These are phyloP conservation scores for Aegypius monachus DNA, from an alignment of 2,113 vertebrate genomes.

Conservation along the genomic window DNA sequence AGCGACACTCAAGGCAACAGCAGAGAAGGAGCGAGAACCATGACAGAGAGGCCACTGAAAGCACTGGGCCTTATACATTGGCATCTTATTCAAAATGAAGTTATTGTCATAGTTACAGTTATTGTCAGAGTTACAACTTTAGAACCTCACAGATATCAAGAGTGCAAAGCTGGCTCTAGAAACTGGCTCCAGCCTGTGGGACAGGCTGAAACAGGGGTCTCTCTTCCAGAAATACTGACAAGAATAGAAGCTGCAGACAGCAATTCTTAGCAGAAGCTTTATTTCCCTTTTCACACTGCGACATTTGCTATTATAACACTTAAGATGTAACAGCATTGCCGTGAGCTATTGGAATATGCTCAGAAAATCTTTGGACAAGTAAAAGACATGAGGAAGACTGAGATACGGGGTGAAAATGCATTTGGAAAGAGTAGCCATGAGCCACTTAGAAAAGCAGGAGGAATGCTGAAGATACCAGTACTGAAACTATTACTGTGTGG, in stretches of 20 bases:
- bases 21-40: neutral
- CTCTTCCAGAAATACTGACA: neutral
- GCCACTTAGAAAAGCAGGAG: neutral
- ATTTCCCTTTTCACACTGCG: neutral
- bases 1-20: neutral
- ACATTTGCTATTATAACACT: neutral
- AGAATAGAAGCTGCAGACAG: neutral
- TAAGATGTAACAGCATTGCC: neutral
- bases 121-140: neutral
- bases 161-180: neutral
- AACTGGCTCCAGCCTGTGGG: neutral
- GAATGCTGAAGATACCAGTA: neutral
- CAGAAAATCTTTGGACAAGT: neutral
- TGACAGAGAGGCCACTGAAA: neutral
- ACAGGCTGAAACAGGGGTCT: neutral
- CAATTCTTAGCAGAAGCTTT: neutral
- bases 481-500: neutral
- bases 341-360: neutral
- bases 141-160: neutral
- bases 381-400: neutral
- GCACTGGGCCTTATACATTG: neutral
- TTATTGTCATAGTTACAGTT: neutral
- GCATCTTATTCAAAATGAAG: neutral
- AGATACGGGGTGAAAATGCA: neutral
- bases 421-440: neutral